These are phyloP conservation scores for Steinernema scapterisci DNA, from an alignment of 2,888 invertebrate species.

Conservation along the genomic window DNA sequence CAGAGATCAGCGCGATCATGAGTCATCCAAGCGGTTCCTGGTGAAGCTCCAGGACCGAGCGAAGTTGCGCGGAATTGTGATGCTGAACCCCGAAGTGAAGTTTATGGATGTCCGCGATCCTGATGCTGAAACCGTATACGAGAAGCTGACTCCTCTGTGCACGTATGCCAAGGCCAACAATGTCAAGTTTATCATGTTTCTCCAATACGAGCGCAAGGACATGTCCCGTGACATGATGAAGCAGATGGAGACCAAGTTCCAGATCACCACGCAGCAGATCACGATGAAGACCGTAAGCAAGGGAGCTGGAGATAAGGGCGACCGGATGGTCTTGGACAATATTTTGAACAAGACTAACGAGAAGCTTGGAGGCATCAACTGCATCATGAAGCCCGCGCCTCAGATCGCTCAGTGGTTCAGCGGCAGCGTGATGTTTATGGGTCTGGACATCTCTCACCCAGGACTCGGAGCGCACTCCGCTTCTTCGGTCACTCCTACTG, in stretches of 20 bases:
- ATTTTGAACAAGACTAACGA: slow-evolving; percentile 29
- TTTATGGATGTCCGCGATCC: background rate
- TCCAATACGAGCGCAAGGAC: background rate
- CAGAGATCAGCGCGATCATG: background rate
- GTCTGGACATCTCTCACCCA: slow-evolving; percentile 43
- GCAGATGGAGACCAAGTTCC: background rate
- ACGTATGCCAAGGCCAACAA: background rate
- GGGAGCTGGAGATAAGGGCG: background rate
- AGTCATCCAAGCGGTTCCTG: background rate
- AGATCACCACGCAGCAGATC: slow-evolving; percentile 25
- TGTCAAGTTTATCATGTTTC: slow-evolving; percentile 10
- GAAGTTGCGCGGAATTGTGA: background rate
- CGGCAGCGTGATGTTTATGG: slow-evolving; percentile 41
- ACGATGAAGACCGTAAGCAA: background rate
- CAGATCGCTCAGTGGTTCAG: background rate
- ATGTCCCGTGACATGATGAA: slow-evolving; percentile 10
- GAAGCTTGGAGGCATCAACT: slow-evolving; percentile 33
- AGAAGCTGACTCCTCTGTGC: background rate
- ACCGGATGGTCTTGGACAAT: slow-evolving; percentile 32
- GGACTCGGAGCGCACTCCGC: slow-evolving; percentile 14
- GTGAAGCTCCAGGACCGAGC: background rate
- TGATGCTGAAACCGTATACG: background rate
- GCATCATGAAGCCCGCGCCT: background rate
- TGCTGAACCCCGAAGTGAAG: background rate
- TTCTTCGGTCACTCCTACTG: slow-evolving; percentile 35